Evolutionary conservation across 2,113 vertebrate species (phyloP).

Genomic region (Suncus etruscus): DNA sequence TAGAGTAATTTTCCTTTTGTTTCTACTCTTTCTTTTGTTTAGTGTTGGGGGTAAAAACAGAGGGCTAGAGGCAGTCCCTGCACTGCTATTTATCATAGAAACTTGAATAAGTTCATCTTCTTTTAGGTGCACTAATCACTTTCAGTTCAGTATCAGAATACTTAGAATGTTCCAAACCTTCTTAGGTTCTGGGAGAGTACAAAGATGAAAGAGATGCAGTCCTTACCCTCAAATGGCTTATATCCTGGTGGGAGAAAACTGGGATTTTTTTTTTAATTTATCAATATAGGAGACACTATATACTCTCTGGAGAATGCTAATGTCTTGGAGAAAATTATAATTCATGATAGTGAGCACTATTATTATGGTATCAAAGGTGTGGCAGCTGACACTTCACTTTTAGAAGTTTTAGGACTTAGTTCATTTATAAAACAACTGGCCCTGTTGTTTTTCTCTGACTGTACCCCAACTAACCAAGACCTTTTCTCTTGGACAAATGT

Average conservation of each 20-base stretch:
- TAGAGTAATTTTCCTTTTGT: not conserved
- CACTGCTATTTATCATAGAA: not conserved
- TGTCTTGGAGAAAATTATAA: not conserved
- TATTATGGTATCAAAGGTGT: accelerated
- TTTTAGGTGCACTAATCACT: not conserved
- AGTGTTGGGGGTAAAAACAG: not conserved
- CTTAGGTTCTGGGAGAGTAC: not conserved
- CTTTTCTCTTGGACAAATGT: not conserved
- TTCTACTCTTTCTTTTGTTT: not conserved
- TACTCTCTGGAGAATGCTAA: not conserved
- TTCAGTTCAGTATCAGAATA: not conserved
- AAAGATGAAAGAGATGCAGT: not conserved
- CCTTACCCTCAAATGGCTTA: not conserved
- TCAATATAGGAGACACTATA: not conserved
- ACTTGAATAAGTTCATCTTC: not conserved
- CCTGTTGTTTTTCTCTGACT: not conserved
- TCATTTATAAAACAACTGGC: not conserved
- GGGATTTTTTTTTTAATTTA: not conserved
- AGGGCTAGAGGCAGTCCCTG: not conserved
- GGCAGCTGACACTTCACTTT: not conserved
- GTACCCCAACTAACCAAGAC: not conserved
- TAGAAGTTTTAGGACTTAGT: not conserved
- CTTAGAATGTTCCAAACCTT: not conserved
- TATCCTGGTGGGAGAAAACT: not conserved
- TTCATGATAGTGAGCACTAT: accelerated